Percentiles rank a stretch among this genome's conserved stretches.
Evolutionary conservation across 2,797 vertebrate genomes (phyloP).

Genomic region (Mus caroli): DNA sequence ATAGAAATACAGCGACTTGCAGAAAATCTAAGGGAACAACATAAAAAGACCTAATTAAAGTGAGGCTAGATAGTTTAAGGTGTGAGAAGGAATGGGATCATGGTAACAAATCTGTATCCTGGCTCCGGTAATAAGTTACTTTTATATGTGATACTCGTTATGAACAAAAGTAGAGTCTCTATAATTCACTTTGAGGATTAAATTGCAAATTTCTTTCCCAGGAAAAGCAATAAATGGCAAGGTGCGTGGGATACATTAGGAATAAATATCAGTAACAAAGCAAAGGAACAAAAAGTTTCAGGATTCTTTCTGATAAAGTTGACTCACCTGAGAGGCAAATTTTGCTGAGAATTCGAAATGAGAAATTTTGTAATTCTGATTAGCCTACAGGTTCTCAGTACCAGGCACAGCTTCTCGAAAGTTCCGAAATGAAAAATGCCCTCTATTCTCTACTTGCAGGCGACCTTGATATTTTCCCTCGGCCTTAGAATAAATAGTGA

Average conservation of each 20-base stretch:
- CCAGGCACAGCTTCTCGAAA: neutral
- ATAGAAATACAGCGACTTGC: constrained; percentile 11
- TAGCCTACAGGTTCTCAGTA: constrained; percentile 1
- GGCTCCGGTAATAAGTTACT: neutral
- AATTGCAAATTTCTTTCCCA: constrained; percentile 11
- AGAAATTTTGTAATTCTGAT: neutral
- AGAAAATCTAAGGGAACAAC: constrained; percentile 30
- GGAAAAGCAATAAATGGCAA: constrained; percentile 10
- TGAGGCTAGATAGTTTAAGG: neutral
- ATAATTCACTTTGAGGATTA: neutral
- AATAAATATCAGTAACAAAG: constrained; percentile 55
- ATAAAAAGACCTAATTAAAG: constrained; percentile 24
- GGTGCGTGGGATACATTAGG: neutral
- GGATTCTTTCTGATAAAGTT: neutral
- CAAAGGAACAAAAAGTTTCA: neutral
- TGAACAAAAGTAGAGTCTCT: neutral
- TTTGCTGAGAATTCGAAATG: constrained; percentile 48
- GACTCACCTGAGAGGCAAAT: constrained; percentile 10
- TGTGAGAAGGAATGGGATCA: neutral
- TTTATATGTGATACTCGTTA: neutral
- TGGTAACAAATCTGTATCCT: neutral
- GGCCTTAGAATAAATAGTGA: constrained; percentile 64
- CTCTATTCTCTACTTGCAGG: neutral
- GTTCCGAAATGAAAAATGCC: constrained; percentile 74
- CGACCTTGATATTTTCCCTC: constrained; percentile 70